A percentile compares a stretch with the other conserved stretches of the same genome.
Conservation (phyloP, 2,888 invertebrate species). For the Xestia c-nigrum region DNA sequence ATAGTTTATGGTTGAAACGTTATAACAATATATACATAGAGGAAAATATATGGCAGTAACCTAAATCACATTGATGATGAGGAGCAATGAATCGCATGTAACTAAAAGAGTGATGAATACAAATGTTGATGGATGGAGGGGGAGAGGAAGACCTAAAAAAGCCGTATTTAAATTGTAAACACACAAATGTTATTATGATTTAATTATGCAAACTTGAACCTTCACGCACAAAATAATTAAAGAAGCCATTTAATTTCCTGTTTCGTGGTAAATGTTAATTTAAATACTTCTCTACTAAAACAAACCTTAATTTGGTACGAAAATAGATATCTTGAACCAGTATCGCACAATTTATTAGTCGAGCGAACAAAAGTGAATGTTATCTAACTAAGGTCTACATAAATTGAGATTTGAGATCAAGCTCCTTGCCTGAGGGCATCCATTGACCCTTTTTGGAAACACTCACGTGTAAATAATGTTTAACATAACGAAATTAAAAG, state of each 20-base stretch:
- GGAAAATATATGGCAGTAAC: too few relatives aligned
- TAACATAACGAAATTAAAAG: conserved; percentile 18
- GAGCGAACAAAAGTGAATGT: conserved; percentile 57
- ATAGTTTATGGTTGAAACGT: not conserved
- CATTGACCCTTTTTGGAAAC: conserved; percentile 26
- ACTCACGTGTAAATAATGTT: conserved; percentile 5
- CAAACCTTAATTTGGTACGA: conserved; percentile 27
- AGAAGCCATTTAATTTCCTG: conserved; percentile 12
- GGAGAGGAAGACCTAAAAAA: too few relatives aligned
- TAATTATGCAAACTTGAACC: not conserved
- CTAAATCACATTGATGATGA: too few relatives aligned
- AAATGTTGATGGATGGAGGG: too few relatives aligned
- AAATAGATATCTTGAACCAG: conserved; percentile 35
- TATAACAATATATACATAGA: not conserved
- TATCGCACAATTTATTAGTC: conserved; percentile 55
- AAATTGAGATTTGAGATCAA: conserved; percentile 25
- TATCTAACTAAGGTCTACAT: conserved; percentile 42
- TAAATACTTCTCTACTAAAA: conserved; percentile 29
- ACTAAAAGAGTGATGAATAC: too few relatives aligned
- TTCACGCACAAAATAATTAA: not conserved
- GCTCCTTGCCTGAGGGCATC: conserved; percentile 28
- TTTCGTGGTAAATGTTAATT: conserved; percentile 27
- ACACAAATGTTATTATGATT: not conserved
- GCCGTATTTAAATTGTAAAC: not conserved
- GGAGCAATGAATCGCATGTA: too few relatives aligned